Percentiles rank a stretch among this genome's conserved stretches.
phyloP scores from a whole-genome alignment of 2,797 vertebrate genomes.

The Nannoperca obscura region DNA sequence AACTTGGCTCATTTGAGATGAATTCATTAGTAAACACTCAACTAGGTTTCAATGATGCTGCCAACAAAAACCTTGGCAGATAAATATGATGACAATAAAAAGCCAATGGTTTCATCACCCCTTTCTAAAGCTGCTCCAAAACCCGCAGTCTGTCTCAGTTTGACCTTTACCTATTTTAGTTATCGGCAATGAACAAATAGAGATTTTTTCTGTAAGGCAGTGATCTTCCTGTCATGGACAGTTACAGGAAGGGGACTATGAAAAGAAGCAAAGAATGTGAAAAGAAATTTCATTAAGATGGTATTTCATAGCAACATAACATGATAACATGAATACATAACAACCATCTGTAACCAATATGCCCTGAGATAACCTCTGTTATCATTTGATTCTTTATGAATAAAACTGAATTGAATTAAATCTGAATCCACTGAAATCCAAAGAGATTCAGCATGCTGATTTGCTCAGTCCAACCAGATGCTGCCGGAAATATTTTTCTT shows the following conservation, averaged over 20 bases:
- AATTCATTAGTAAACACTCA: constrained; percentile 39
- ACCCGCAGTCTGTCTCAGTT: constrained; percentile 7
- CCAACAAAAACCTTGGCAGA: constrained; percentile 49
- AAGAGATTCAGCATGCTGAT: constrained; percentile 19
- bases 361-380: no score
- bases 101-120: constrained; percentile 18
- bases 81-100: constrained; percentile 39
- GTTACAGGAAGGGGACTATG: constrained; percentile 9
- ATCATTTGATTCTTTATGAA: no score
- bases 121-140: constrained; percentile 21
- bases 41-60: constrained; percentile 38
- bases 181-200: constrained; percentile 9
- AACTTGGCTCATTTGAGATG: constrained; percentile 28
- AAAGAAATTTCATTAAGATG: constrained; percentile 17
- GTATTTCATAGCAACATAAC: constrained; percentile 18
- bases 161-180: constrained; percentile 49
- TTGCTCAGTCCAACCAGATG: constrained; percentile 39
- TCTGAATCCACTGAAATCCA: constrained; percentile 31
- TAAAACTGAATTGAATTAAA: no score
- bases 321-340: constrained; percentile 8
- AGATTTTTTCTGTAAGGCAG: not conserved
- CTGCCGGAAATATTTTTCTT: constrained; percentile 45
- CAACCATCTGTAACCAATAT: not conserved
- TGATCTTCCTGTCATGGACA: constrained; percentile 34
- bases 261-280: not conserved